Percentiles rank a stretch among this genome's conserved stretches.
phyloP scores from a whole-genome alignment of 2,888 invertebrate species.

The Baccha elongata region DNA sequence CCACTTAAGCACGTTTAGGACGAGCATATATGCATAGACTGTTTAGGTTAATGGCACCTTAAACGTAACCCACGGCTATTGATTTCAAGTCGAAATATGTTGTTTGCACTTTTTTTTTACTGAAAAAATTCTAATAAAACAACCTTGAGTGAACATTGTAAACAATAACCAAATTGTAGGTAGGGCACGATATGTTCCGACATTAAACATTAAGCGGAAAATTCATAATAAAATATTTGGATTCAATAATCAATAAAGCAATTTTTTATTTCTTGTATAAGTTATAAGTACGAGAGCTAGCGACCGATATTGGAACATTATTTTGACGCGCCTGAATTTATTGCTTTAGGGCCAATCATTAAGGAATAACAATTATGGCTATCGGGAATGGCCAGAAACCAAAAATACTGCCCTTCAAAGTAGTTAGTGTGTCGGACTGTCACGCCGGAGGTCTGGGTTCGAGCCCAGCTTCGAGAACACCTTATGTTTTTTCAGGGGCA shows the following conservation, averaged over 20 bases:
- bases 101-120: constrained; percentile 21
- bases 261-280: background rate
- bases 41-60: constrained; percentile 56
- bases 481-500: too few relatives aligned
- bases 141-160: constrained; percentile 18
- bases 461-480: too few relatives aligned
- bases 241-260: background rate
- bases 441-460: too few relatives aligned
- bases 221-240: constrained; percentile 6
- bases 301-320: too few relatives aligned
- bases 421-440: too few relatives aligned
- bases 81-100: constrained; percentile 16
- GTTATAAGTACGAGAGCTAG: too few relatives aligned
- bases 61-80: constrained; percentile 41
- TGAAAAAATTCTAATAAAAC: background rate
- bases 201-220: constrained; percentile 3
- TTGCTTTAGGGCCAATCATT: too few relatives aligned
- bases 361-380: too few relatives aligned
- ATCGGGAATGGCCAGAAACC: too few relatives aligned
- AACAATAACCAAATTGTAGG: background rate
- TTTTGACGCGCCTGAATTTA: too few relatives aligned
- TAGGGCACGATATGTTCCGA: background rate
- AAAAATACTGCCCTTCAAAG: too few relatives aligned
- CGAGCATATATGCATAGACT: constrained; percentile 31
- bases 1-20: constrained; percentile 55